Evolutionary conservation across 2,797 vertebrate species (phyloP).

Genomic region (Microctenopoma stevenorrisi): DNA sequence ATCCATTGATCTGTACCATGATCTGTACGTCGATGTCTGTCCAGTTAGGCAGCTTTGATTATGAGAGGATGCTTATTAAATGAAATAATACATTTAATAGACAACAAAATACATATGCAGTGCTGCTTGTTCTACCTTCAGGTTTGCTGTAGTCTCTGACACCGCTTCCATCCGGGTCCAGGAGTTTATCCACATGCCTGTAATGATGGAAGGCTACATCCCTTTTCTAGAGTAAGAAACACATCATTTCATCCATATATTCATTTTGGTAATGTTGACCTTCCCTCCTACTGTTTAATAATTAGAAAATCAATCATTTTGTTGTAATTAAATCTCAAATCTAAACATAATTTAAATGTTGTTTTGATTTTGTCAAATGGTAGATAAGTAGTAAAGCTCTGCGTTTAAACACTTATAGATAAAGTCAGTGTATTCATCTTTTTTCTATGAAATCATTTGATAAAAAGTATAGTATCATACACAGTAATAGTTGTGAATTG

Average conservation of each 20-base stretch:
- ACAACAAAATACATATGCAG: background rate
- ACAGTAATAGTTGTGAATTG: too few species aligned
- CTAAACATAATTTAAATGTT: too few species aligned
- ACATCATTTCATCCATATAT: background rate
- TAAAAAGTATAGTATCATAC: too few species aligned
- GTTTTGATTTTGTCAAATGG: too few species aligned
- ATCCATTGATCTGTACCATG: too few species aligned
- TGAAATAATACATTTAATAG: background rate
- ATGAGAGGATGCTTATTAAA: background rate
- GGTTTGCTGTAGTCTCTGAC: constrained; percentile 26
- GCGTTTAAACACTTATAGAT: background rate
- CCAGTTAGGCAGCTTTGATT: background rate
- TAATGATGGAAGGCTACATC: constrained; percentile 11
- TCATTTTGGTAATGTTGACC: background rate
- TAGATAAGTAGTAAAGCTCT: too few species aligned
- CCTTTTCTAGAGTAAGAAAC: constrained; percentile 71
- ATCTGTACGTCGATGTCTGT: background rate
- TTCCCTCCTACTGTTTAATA: background rate
- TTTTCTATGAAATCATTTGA: too few species aligned
- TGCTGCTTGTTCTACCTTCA: constrained; percentile 28
- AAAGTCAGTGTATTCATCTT: too few species aligned
- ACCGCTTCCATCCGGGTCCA: constrained; percentile 7
- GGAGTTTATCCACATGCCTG: constrained; percentile 1
- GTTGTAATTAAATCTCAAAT: too few species aligned
- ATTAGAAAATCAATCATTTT: too few species aligned